Conservation (phyloP, 2,113 vertebrate genomes). For the Bambusicola thoracicus region DNA sequence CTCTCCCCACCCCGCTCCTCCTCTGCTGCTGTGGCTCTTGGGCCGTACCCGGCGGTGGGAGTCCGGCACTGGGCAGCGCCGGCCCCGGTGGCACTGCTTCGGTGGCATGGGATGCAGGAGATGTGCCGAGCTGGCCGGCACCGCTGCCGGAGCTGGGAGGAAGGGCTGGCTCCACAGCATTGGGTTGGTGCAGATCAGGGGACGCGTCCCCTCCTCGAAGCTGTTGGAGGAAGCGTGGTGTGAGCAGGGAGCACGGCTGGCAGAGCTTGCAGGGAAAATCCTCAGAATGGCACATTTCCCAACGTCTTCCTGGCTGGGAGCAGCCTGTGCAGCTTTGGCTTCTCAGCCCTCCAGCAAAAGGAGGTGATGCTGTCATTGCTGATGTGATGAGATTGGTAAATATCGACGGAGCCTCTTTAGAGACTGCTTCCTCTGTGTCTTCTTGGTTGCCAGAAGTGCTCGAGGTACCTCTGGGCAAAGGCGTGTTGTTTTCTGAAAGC, state of each 20-base stretch:
- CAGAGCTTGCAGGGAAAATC: background rate
- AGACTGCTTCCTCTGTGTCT: background rate
- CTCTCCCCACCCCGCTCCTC: slow-evolving; percentile 44
- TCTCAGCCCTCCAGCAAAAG: slow-evolving; percentile 6
- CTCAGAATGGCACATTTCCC: background rate
- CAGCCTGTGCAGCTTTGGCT: background rate
- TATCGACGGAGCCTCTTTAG: background rate
- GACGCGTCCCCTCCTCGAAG: background rate
- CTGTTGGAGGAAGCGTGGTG: background rate
- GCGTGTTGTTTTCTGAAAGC: background rate
- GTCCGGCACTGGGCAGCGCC: background rate
- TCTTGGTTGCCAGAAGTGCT: background rate
- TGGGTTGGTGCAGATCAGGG: background rate
- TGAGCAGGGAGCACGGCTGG: background rate
- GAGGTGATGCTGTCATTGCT: background rate
- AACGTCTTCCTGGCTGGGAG: background rate
- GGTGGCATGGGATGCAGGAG: background rate
- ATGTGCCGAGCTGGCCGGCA: rapidly evolving
- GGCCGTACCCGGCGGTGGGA: background rate
- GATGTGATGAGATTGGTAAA: background rate
- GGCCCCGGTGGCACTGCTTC: background rate
- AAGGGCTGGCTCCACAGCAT: background rate
- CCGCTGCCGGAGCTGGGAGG: background rate
- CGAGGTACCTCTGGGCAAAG: background rate
- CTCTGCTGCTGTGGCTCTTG: slow-evolving; percentile 36